phyloP scores from a whole-genome alignment of 1,140 invertebrate genomes.

The Tetraneura akinire region DNA sequence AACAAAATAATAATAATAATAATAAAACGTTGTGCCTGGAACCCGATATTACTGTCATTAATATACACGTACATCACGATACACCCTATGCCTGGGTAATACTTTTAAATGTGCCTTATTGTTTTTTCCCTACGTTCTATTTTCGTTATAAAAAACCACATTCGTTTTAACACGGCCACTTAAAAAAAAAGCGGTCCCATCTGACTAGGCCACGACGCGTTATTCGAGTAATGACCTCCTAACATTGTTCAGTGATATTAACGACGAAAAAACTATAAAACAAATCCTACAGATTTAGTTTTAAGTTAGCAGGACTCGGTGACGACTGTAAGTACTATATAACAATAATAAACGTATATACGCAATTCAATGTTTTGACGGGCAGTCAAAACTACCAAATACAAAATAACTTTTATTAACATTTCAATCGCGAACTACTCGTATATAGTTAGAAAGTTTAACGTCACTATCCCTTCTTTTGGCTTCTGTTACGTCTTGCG shows the following conservation, averaged over 20 bases:
- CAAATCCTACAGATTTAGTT: neutral
- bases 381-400: neutral
- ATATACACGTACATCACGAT: constrained; percentile 20
- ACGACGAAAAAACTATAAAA: neutral
- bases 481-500: neutral
- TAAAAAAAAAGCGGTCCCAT: constrained; percentile 40
- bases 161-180: constrained; percentile 26
- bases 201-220: neutral
- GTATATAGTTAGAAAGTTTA: neutral
- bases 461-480: neutral
- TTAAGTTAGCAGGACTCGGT: neutral
- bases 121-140: constrained; percentile 37
- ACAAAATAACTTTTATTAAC: neutral
- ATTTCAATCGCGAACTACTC: neutral
- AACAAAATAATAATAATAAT: constrained; percentile 40
- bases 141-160: constrained; percentile 26
- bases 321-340: too few species aligned
- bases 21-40: constrained; percentile 34
- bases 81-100: constrained; percentile 26
- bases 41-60: constrained; percentile 44
- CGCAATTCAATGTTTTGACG: neutral
- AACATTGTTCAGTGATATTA: constrained; percentile 12
- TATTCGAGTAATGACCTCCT: constrained; percentile 36
- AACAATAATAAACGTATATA: neutral
- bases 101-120: constrained; percentile 36